Percentiles rank a stretch among this genome's conserved stretches.
phyloP scores from a whole-genome alignment of 2,797 vertebrate species.

The Enteromius anoplus region DNA sequence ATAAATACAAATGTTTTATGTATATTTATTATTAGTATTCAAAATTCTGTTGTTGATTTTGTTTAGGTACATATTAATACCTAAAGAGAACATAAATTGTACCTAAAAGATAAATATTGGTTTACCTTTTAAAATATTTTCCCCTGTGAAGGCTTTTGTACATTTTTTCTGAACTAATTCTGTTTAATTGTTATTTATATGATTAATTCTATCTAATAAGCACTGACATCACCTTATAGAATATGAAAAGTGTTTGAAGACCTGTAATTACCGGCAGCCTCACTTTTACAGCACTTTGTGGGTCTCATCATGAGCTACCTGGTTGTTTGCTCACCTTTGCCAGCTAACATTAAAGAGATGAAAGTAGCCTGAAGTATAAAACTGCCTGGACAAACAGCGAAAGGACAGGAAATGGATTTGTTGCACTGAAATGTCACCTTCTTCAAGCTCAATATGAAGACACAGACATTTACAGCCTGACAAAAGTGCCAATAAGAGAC shows the following conservation, averaged over 20 bases:
- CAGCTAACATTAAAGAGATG: conserved; percentile 66
- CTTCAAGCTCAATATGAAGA: conserved; percentile 57
- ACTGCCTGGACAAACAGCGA: conserved; percentile 66
- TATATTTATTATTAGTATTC: background rate
- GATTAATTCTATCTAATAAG: background rate
- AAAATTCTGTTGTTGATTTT: background rate
- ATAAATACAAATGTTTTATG: background rate
- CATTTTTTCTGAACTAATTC: background rate
- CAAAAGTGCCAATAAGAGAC: background rate
- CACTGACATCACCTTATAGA: background rate
- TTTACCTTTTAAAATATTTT: background rate
- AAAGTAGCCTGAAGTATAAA: conserved; percentile 66
- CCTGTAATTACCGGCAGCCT: background rate
- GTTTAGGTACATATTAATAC: too few relatives aligned
- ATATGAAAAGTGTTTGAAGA: background rate
- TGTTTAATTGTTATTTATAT: background rate
- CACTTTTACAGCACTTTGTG: background rate
- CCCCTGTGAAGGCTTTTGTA: background rate
- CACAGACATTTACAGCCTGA: conserved; percentile 51
- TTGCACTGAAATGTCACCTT: conserved; percentile 74
- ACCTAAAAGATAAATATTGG: background rate
- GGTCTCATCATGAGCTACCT: background rate
- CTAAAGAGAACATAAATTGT: background rate
- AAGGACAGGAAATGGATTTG: conserved; percentile 77
- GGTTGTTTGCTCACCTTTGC: conserved; percentile 50